phyloP scores from a whole-genome alignment of 2,888 invertebrate genomes.

The Vanessa cardui region DNA sequence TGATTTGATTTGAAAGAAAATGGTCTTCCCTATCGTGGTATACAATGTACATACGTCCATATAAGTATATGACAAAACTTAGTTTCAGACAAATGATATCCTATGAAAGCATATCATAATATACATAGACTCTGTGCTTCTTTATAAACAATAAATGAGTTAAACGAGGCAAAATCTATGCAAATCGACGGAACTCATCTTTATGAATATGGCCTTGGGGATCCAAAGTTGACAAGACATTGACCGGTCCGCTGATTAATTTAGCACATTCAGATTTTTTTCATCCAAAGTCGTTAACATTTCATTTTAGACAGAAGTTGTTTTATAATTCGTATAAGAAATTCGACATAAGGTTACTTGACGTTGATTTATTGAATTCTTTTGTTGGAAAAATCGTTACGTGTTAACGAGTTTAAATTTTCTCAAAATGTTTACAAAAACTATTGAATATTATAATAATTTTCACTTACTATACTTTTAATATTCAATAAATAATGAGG shows the following conservation, averaged over 20 bases:
- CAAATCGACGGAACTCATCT: constrained; percentile 30
- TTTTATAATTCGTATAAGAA: constrained; percentile 33
- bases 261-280: constrained; percentile 47
- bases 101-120: neutral
- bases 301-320: constrained; percentile 42
- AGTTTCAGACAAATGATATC: too few species aligned
- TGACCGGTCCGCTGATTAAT: constrained; percentile 52
- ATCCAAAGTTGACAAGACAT: constrained; percentile 53
- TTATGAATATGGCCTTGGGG: constrained; percentile 42
- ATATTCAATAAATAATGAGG: too few species aligned
- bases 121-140: neutral
- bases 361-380: constrained; percentile 44
- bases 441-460: constrained; percentile 3
- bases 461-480: neutral
- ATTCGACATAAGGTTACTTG: constrained; percentile 37
- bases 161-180: constrained; percentile 25
- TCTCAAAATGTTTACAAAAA: constrained; percentile 4
- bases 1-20: too few species aligned
- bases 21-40: too few species aligned
- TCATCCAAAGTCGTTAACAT: constrained; percentile 43
- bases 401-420: constrained; percentile 8
- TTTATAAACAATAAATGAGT: constrained; percentile 5
- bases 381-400: constrained; percentile 31
- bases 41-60: too few species aligned
- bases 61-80: too few species aligned